Evolutionary conservation across 1,140 invertebrate genomes (phyloP).

Genomic region (Neomicropteryx cornuta): DNA sequence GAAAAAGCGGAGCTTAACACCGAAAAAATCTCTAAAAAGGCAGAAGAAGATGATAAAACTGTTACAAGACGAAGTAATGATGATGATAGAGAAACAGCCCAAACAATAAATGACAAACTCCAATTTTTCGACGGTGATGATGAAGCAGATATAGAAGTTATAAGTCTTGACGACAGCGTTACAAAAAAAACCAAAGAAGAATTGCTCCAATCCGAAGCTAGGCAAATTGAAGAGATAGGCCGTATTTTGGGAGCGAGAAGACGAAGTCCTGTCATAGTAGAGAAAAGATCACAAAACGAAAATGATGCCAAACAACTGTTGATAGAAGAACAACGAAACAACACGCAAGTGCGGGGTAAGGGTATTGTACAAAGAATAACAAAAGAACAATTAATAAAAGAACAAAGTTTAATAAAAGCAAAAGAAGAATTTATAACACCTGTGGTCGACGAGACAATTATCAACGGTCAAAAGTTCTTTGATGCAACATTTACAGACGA

Average conservation of each 20-base stretch:
- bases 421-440: constrained; percentile 33
- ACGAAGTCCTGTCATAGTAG: constrained; percentile 26
- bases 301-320: constrained; percentile 25
- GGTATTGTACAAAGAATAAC: constrained; percentile 27
- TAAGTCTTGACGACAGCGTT: constrained; percentile 28
- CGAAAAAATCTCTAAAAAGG: constrained; percentile 14
- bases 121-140: neutral
- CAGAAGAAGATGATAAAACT: constrained; percentile 15
- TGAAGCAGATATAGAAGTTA: constrained; percentile 29
- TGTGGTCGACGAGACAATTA: constrained; percentile 29
- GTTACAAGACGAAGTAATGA: constrained; percentile 30
- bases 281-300: constrained; percentile 31
- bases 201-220: constrained; percentile 34
- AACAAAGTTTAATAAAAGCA: constrained; percentile 24
- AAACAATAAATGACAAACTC: neutral
- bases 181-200: constrained; percentile 21
- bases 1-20: too few relatives aligned
- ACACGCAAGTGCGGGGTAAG: too few relatives aligned
- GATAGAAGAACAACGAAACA: too few relatives aligned
- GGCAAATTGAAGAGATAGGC: constrained; percentile 38
- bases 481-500: constrained; percentile 30
- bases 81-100: constrained; percentile 23
- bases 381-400: constrained; percentile 31
- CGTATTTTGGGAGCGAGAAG: constrained; percentile 29
- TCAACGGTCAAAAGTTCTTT: constrained; percentile 34